These are phyloP conservation scores for Manis javanica DNA, from an alignment of 2,797 vertebrate species.

Conservation along the genomic window DNA sequence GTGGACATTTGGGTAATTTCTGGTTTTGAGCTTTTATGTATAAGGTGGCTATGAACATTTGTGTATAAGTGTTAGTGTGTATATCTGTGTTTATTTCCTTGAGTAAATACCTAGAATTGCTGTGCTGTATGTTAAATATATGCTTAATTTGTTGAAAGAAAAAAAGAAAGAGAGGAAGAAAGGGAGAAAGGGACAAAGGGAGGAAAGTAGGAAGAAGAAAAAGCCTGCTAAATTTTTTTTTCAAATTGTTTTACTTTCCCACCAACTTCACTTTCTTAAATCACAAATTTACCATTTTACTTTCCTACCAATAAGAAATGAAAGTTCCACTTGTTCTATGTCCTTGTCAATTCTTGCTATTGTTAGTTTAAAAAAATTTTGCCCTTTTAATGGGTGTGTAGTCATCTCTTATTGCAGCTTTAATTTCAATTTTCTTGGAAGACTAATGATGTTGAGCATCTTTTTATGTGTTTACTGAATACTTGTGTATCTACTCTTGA, in stretches of 20 bases:
- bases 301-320: not conserved
- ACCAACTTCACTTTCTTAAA: constrained; percentile 38
- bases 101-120: not conserved
- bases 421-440: not conserved
- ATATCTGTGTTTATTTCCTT: constrained; percentile 11
- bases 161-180: not conserved
- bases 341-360: not conserved
- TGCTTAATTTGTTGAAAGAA: not conserved
- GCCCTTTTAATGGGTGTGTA: not conserved
- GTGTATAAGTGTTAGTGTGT: not conserved
- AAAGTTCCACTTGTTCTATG: not conserved
- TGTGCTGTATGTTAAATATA: not conserved
- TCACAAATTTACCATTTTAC: constrained; percentile 23
- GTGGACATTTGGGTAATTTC: constrained; percentile 5
- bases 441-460: not conserved
- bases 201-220: not conserved
- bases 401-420: not conserved
- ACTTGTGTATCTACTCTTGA: not conserved
- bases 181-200: not conserved
- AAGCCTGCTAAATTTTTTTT: not conserved
- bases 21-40: not conserved
- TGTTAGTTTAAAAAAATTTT: not conserved
- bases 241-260: not conserved
- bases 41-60: not conserved
- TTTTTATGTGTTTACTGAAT: not conserved